These are phyloP conservation scores for Dromius quadrimaculatus DNA, from an alignment of 2,888 invertebrate genomes.

Conservation along the genomic window DNA sequence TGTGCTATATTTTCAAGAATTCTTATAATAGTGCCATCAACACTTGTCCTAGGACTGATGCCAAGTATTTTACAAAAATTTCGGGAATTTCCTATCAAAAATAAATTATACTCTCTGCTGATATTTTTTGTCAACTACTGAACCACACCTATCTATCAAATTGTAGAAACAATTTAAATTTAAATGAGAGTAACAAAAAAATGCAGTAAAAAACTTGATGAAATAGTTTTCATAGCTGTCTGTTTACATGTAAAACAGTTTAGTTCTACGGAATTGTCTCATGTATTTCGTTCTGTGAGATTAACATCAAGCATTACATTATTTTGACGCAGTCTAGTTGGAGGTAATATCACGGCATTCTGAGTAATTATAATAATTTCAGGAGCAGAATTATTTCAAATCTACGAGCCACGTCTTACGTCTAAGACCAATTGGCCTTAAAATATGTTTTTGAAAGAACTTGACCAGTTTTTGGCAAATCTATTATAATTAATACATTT, in stretches of 20 bases:
- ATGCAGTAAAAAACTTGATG: not conserved
- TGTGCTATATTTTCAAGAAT: no score
- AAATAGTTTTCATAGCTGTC: not conserved
- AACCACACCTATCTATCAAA: constrained; percentile 1
- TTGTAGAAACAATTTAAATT: not conserved
- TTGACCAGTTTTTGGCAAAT: no score
- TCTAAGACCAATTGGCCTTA: no score
- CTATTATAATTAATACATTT: no score
- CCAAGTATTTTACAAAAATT: not conserved
- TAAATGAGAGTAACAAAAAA: constrained; percentile 4
- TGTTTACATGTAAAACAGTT: not conserved
- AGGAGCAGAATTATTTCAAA: no score
- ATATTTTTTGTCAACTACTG: not conserved
- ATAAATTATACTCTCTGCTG: not conserved
- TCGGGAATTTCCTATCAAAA: not conserved
- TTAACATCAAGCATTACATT: not conserved
- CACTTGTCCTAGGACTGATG: not conserved
- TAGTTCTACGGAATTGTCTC: not conserved
- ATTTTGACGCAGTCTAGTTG: not conserved
- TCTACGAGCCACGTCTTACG: no score
- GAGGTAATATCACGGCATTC: no score
- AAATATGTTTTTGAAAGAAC: no score
- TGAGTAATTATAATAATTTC: no score
- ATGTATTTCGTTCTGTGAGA: not conserved
- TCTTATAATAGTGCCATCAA: not conserved